Evolutionary conservation across 92 coral and sea anemone genomes (phyloP), one percentile per base, ranked within the genome.

Genomic region (Siderastrea siderea): DNA sequence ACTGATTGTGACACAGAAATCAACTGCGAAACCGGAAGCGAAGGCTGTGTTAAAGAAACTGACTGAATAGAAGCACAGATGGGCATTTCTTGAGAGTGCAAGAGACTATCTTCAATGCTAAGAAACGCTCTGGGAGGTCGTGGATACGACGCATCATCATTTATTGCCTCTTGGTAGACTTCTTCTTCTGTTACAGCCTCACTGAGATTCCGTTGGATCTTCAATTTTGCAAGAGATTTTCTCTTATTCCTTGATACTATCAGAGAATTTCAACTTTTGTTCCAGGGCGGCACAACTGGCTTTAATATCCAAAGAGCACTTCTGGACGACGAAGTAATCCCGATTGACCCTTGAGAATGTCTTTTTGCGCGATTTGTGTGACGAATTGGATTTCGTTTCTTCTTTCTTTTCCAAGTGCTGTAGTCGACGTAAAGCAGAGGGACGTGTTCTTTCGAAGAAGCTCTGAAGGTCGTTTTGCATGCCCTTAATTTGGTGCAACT

Each of bases 151-250:
- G 17, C 4, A 43, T 47, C 74, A 6, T 16, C 16, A 43, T 69
- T 47, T 69, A 69, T 15, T 2, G 65, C 82, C 13, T 68, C 78
- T 75, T 84, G 80, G 68, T 84, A 75, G 12, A 69, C 74, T 13
- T 45, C 78, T 19, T 84, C 82, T 75, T 74, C 82, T 60, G 82
- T 51, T n/a, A 76, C 47, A 16, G 78, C 65, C 68, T 84, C 88
- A 2, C 66, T 74, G 9, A 49, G 77, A 7, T 84, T 80, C 62
- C 61, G 80, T 11, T 84, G 81, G 54, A 84, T 44, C 80, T 84
- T 84, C 49, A 84, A 47, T 45, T 84, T 73, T 8, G 63, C 63
- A 16, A 26, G 38, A 26, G 38, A 26, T 68, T 50, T 51, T 51
- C 47, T 81, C 77, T 26, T 81, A 76, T 15, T 81, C 86, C 14